Base-by-base conservation (phyloP, 2,113 vertebrate genomes). In the Phoenicopterus ruber region DNA sequence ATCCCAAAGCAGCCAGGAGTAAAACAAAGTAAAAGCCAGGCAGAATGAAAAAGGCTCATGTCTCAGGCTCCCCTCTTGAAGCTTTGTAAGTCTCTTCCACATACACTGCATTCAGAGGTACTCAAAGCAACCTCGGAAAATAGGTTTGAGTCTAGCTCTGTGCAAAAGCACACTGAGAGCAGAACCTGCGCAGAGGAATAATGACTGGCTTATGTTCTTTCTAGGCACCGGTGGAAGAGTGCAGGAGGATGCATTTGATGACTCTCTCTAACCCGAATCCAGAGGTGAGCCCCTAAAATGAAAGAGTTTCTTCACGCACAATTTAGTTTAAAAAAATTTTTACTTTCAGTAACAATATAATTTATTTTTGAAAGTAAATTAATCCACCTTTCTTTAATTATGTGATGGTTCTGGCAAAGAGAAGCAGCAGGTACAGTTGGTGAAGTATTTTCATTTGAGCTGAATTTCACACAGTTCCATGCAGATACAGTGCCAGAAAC, bases 401-500 rank as follows among this genome's bases (percentile, higher is more conserved):
- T 40, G 78, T 0, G 50, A 70, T 1, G 24, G 84, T 26, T 91
- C 89, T 94, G 82, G 82, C 90, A 95, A 94, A 90, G 72, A 73
- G 79, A 31, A 96, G 77, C 92, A 85, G 96, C 92, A 97, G 90
- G 93, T 96, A 95, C 92, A 97, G 76, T 93, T 87, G 94, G 90
- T 93, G 79, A 92, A 92, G 86, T 83, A 70, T 91, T 93, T 90
- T 88, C 77, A 76, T 86, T 80, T 59, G 84, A 93, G 85, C 93
- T 94, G 95, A 93, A 92, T 95, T 91, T 98, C 96, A 98, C 50
- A 97, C 96, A 31, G 98, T 98, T 88, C 99, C 99, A 2, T 99
- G 98, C 73, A 99, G 97, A 97, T 99, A 99, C 84, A 99, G 97
- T 34, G 99, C 98, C 98, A 99, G 97, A 97, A 99, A 99, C 98